Evolutionary conservation across 2,888 invertebrate genomes (phyloP).

Genomic region (Drosophila siamana): DNA sequence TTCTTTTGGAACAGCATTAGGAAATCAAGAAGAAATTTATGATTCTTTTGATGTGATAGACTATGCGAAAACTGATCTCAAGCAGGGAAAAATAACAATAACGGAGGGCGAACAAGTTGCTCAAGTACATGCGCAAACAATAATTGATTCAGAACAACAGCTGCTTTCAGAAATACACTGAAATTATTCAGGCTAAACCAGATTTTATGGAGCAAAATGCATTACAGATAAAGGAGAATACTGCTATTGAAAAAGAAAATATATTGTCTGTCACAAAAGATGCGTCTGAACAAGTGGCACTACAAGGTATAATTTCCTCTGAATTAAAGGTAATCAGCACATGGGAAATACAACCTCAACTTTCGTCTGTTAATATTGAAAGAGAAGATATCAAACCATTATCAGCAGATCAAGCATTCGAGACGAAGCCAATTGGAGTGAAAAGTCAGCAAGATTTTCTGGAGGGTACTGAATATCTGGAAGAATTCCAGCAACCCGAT

Average conservation of each 20-base stretch:
- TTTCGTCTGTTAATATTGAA: constrained; percentile 83
- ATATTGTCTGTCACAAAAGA: constrained; percentile 84
- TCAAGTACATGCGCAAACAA: constrained; percentile 87
- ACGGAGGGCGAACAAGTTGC: constrained; percentile 87
- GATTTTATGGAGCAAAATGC: constrained; percentile 86
- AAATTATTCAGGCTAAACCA: constrained; percentile 46
- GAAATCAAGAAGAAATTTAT: constrained; percentile 87
- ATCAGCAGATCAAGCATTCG: constrained; percentile 84
- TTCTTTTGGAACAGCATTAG: constrained; percentile 87
- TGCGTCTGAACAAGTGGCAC: constrained; percentile 75
- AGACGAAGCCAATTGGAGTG: constrained; percentile 80
- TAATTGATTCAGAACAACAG: constrained; percentile 89
- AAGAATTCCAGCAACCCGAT: constrained; percentile 43
- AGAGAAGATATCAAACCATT: constrained; percentile 61
- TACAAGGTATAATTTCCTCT: constrained; percentile 77
- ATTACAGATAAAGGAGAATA: constrained; percentile 88
- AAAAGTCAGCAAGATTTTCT: constrained; percentile 60
- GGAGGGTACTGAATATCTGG: constrained; percentile 57
- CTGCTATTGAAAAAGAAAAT: constrained; percentile 89
- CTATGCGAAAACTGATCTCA: constrained; percentile 58
- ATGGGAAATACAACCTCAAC: constrained; percentile 86
- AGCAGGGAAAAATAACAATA: constrained; percentile 87
- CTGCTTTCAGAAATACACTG: constrained; percentile 36
- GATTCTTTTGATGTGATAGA: constrained; percentile 85
- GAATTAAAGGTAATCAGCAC: constrained; percentile 85